Percentiles rank a stretch among this genome's conserved stretches.
Evolutionary conservation across 2,113 vertebrate species (phyloP).

Genomic region (Phocoena sinus): DNA sequence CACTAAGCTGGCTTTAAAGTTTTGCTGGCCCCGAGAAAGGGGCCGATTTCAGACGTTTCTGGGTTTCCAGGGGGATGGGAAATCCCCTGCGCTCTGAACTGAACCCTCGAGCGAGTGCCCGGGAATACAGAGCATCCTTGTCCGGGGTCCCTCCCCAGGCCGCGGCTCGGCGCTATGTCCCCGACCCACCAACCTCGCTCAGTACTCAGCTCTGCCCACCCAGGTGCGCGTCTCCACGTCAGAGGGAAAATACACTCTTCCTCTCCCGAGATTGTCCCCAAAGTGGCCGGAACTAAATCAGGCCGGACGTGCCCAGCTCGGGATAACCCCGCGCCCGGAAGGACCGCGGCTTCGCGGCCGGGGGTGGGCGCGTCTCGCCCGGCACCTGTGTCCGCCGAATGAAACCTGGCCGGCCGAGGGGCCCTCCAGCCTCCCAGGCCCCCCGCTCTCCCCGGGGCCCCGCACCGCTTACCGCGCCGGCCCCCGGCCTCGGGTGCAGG

Average conservation of each 20-base stretch:
- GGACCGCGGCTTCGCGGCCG: background rate
- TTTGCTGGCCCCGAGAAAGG: background rate
- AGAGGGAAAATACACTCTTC: background rate
- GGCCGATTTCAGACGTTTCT: background rate
- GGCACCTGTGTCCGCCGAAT: background rate
- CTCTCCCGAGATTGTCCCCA: background rate
- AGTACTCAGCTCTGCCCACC: fast-evolving
- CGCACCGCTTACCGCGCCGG: background rate
- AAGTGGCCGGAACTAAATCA: background rate
- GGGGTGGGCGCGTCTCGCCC: background rate
- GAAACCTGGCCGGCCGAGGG: background rate
- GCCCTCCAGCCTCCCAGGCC: background rate
- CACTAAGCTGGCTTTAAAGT: background rate
- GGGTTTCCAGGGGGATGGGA: background rate
- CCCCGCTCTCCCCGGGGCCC: background rate
- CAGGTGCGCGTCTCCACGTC: background rate
- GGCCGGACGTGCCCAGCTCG: background rate
- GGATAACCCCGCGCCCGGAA: background rate
- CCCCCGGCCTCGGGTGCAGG: background rate
- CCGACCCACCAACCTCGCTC: background rate
- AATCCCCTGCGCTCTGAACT: background rate
- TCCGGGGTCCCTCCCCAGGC: background rate
- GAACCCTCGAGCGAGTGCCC: no score
- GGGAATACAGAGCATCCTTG: fast-evolving
- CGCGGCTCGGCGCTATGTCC: background rate